Conservation (phyloP, 2,888 invertebrate genomes). For the Sesamia inferens region DNA sequence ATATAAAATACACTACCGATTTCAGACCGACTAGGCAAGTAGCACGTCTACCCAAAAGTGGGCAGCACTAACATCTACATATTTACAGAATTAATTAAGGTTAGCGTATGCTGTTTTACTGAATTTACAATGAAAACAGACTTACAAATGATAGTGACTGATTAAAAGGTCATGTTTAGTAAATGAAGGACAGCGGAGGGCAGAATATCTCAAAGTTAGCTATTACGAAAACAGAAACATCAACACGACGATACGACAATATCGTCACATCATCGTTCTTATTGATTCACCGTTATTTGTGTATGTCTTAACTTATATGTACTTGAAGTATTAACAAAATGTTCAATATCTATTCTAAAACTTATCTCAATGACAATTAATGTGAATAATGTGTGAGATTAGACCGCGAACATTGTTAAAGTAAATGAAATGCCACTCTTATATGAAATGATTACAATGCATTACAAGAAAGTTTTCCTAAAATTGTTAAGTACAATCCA, state of each 20-base stretch:
- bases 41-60: constrained; percentile 12
- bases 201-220: constrained; percentile 30
- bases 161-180: constrained; percentile 60
- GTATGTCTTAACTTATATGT: too few relatives aligned
- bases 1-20: neutral
- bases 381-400: neutral
- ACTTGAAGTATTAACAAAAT: neutral
- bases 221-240: neutral
- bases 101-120: constrained; percentile 38
- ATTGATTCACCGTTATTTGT: too few relatives aligned
- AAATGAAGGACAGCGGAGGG: constrained; percentile 46
- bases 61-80: constrained; percentile 14
- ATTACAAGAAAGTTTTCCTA: neutral
- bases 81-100: constrained; percentile 40
- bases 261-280: too few relatives aligned
- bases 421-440: neutral
- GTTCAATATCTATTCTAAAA: neutral
- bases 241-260: too few relatives aligned
- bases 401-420: neutral
- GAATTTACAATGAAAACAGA: constrained; percentile 50
- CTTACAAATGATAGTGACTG: constrained; percentile 57
- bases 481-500: too few relatives aligned
- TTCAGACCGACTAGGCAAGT: neutral
- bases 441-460: neutral
- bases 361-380: neutral